Evolutionary conservation across 2,113 vertebrate species (phyloP), one percentile per base, ranked within the genome.

Genomic region (Tychaedon coryphoeus): DNA sequence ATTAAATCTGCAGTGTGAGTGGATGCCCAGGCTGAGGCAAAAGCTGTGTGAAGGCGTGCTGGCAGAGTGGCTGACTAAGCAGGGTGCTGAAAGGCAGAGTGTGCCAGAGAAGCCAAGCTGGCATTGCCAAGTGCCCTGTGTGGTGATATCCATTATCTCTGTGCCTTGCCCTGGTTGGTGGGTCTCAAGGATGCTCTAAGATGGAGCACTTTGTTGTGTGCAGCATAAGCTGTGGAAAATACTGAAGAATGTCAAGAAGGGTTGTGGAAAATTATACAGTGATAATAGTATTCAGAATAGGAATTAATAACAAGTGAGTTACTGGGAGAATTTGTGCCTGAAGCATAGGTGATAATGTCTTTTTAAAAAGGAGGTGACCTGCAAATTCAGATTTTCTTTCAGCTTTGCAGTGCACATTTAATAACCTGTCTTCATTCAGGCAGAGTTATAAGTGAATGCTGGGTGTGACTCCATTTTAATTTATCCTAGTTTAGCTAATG

Each of bases 71-170:
- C 34, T 72, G 86, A 22, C 33, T 42, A 18, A 92, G 47, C 64
- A 60, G 67, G n/a, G 12, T 42, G 23, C n/a, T 88, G 86, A 22
- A 70, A 56, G 33, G 64, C 88, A 65, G 57, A 51, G 45, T 9
- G 26, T 60, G 40, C 64, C 72, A n/a, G 78, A 33, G 57, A 6
- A 90, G 45, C 54, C 75, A 77, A 14, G 51, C 9, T 83, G 83
- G 51, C 72, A 9, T 24, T 54, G 18, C 62, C 0, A 1, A 8
- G 34, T 72, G 50, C 66, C 11, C 69, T 31, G 19, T 86, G 42
- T 33, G 2, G 0, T 10, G 25, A 16, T 45, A 38, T 8, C 0
- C 0, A 0, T 54, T 50, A 50, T 31, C 65, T 70, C 42, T 42
- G 58, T 50, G 43, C 19, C 31, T 78, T 74, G 65, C 26, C 56